Evolutionary conservation across 2,888 invertebrate species (phyloP).

Genomic region (Meloe dianella): DNA sequence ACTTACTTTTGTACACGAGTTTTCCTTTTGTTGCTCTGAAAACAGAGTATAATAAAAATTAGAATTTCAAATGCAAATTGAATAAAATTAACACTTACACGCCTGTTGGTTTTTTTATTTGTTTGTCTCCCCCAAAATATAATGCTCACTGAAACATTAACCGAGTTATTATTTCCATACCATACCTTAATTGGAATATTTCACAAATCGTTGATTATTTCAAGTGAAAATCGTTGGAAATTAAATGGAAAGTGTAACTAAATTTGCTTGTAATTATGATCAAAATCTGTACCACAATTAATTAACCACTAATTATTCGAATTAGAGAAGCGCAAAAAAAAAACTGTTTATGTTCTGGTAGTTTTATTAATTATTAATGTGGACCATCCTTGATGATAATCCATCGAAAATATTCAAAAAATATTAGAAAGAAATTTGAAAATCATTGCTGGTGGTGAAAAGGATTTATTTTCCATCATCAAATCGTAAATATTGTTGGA

Average conservation of each 20-base stretch:
- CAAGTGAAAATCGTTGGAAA: constrained; percentile 5
- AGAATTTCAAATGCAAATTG: background rate
- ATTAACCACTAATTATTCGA: background rate
- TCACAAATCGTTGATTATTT: too few relatives aligned
- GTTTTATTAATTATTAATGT: background rate
- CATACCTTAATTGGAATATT: too few relatives aligned
- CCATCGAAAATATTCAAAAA: too few relatives aligned
- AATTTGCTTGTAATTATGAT: background rate
- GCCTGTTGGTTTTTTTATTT: too few relatives aligned
- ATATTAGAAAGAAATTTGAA: constrained; percentile 28
- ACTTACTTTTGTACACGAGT: background rate
- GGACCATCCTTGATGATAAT: too few relatives aligned
- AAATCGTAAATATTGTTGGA: constrained; percentile 21
- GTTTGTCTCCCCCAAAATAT: too few relatives aligned
- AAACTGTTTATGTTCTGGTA: background rate
- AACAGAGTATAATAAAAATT: too few relatives aligned
- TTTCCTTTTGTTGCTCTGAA: too few relatives aligned
- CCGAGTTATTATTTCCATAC: too few relatives aligned
- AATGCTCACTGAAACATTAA: background rate
- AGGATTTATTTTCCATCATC: constrained; percentile 37
- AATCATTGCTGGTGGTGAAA: constrained; percentile 43
- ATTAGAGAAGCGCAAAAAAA: background rate
- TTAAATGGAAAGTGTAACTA: background rate
- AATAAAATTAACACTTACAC: background rate
- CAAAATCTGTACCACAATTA: too few relatives aligned